A percentile compares a stretch with the other conserved stretches of the same genome.
Evolutionary conservation across 2,797 vertebrate species (phyloP).

Genomic region (Schizopygopsis pylzovi): DNA sequence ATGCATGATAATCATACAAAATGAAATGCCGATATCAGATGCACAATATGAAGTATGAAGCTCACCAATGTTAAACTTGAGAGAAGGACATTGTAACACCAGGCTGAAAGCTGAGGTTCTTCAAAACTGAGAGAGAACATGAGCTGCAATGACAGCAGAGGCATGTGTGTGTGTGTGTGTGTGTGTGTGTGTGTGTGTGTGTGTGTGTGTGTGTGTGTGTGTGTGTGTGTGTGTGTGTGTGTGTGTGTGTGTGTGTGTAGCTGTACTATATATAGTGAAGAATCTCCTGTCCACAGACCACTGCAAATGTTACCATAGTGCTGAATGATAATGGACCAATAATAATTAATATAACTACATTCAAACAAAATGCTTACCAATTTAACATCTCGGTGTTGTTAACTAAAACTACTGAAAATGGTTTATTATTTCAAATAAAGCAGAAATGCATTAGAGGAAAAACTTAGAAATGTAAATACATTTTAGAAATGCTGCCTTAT

Average conservation of each 20-base stretch:
- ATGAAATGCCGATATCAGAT: neutral
- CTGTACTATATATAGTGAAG: constrained; percentile 55
- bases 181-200: no score
- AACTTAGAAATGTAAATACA: neutral
- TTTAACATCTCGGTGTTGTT: neutral
- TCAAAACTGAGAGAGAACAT: constrained; percentile 32
- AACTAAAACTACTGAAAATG: neutral
- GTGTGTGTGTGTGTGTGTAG: constrained; percentile 20
- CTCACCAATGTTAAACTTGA: constrained; percentile 24
- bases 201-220: neutral
- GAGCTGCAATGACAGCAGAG: constrained; percentile 25
- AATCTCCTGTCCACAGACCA: constrained; percentile 19
- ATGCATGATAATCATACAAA: neutral
- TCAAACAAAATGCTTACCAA: neutral
- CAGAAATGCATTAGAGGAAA: neutral
- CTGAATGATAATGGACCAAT: constrained; percentile 13
- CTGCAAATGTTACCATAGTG: constrained; percentile 43
- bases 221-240: neutral
- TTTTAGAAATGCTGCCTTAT: neutral
- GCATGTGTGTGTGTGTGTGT: neutral
- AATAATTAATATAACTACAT: neutral
- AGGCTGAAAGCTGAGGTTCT: neutral
- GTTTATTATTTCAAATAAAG: neutral
- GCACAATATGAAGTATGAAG: neutral
- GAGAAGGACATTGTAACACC: neutral